phyloP scores from a whole-genome alignment of 2,797 vertebrate species.

The Argyrosomus regius region DNA sequence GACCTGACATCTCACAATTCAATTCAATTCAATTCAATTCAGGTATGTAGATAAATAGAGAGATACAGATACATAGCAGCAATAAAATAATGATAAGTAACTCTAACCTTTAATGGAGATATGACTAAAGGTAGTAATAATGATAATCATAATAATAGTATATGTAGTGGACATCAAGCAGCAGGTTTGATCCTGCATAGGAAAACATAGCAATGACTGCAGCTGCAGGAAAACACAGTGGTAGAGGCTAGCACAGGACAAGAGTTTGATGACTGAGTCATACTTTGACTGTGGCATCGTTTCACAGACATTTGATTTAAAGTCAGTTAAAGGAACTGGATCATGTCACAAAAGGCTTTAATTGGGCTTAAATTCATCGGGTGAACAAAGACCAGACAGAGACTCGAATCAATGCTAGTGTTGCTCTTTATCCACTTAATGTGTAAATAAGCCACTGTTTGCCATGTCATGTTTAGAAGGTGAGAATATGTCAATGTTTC shows the following conservation, averaged over 20 bases:
- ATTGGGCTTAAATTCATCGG: too few species aligned
- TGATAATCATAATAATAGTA: too few species aligned
- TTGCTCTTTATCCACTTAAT: neutral
- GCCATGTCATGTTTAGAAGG: neutral
- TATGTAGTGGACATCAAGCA: too few species aligned
- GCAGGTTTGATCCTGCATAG: neutral
- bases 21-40: too few species aligned
- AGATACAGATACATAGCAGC: too few species aligned
- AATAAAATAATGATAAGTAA: neutral
- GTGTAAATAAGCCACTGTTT: neutral
- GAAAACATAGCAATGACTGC: conserved; percentile 7
- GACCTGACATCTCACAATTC: neutral
- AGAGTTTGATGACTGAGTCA: neutral
- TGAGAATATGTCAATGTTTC: neutral
- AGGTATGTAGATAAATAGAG: too few species aligned
- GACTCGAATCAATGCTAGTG: neutral
- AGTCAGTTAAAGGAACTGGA: too few species aligned
- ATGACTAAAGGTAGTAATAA: too few species aligned
- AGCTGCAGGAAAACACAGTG: neutral
- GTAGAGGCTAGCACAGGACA: neutral
- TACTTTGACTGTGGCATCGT: neutral
- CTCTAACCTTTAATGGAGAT: too few species aligned
- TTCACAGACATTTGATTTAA: neutral
- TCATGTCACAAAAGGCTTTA: neutral
- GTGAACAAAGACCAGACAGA: neutral